Percentiles rank a stretch among this genome's conserved stretches.
phyloP scores from a whole-genome alignment of 37 sponge, comb jelly and placozoan genomes.

The Haliclona indistincta region DNA sequence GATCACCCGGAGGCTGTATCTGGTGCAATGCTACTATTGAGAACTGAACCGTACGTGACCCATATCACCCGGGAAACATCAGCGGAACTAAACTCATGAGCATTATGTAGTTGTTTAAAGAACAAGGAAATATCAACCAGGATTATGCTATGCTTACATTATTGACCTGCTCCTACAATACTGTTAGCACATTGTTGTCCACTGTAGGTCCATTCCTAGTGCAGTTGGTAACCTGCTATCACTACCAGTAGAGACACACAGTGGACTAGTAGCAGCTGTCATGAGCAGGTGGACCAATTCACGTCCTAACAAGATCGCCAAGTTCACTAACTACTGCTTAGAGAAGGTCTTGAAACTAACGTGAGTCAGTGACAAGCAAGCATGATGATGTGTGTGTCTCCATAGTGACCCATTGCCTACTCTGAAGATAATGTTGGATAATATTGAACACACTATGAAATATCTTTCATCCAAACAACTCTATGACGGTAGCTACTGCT shows the following conservation, averaged over 20 bases:
- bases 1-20: constrained; percentile 70
- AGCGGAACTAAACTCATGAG: background rate
- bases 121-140: background rate
- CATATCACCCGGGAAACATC: too few species aligned
- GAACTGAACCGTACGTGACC: constrained; percentile 50
- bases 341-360: constrained; percentile 5
- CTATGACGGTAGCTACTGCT: constrained; percentile 41
- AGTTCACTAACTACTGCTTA: constrained; percentile 13
- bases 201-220: constrained; percentile 8
- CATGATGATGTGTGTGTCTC: background rate
- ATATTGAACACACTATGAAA: constrained; percentile 24
- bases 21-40: constrained; percentile 47
- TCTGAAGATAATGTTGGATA: background rate
- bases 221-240: constrained; percentile 35
- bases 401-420: constrained; percentile 19
- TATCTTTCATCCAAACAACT: constrained; percentile 13
- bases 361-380: background rate
- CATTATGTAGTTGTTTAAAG: background rate
- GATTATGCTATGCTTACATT: background rate
- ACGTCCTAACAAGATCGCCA: constrained; percentile 39
- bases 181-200: background rate
- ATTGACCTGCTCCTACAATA: background rate
- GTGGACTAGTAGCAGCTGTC: constrained; percentile 28
- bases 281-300: constrained; percentile 29
- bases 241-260: constrained; percentile 16